Evolutionary conservation across 2,113 vertebrate species (phyloP), one percentile per base, ranked within the genome.

Genomic region (Corythoichthys intestinalis): DNA sequence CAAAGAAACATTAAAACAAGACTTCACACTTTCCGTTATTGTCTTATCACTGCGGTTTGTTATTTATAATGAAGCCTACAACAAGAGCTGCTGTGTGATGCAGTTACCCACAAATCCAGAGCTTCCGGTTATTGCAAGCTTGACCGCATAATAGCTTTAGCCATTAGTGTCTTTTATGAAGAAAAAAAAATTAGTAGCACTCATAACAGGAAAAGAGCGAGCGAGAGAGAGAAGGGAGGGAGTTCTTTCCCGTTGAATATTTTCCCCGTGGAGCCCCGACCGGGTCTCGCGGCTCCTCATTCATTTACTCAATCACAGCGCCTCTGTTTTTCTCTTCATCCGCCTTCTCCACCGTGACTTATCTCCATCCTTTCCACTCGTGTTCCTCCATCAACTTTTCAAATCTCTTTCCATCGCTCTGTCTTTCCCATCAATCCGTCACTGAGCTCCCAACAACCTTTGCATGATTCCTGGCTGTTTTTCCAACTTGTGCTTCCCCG

Each of bases 401-500:
- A 57, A 67, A 70, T 81, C 57, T 35, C 54, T 54, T 57, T 61
- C 64, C 57, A 49, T 77, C 58, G 61, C 72, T 50, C 75, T 28
- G 17, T 82, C 79, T 75, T 44, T 72, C 67, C 76, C 78, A 76
- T 89, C 86, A 68, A 71, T 86, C 76, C 74, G 76, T 83, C 84
- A 80, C 61, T 60, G 68, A 73, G 70, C 65, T 48, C 75, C 62
- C 71, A 69, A 73, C 81, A 81, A 84, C 65, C 72, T 79, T 78
- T 53, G 79, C 78, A 44, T 73, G 70, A 71, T 75, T 69, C 74
- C 75, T 76, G 77, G 73, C 80, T 81, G 70, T 84, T 87, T 86
- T 87, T 83, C 76, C 81, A 74, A 88, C 79, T 82, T 80, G 83
- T 82, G 82, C 82, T 67, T 78, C 74, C 65, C 57, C 65, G 10